A percentile compares a stretch with the other conserved stretches of the same genome.
phyloP scores from a whole-genome alignment of 2,797 vertebrate genomes.

The Molossus molossus region DNA sequence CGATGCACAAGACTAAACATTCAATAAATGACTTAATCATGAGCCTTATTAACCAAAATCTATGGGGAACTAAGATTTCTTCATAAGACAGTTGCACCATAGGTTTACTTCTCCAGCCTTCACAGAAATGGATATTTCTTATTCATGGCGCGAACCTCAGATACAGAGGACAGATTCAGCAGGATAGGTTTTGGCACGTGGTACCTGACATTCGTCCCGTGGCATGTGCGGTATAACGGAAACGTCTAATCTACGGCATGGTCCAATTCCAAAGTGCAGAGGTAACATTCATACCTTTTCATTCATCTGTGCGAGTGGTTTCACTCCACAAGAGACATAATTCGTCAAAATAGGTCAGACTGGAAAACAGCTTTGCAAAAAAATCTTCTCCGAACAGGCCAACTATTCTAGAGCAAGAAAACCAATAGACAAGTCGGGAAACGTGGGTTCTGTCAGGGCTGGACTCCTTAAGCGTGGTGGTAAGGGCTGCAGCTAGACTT shows the following conservation, averaged over 20 bases:
- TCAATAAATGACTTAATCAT: slow-evolving; percentile 79
- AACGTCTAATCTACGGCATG: slow-evolving; percentile 79
- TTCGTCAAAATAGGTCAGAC: neutral
- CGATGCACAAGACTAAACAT: slow-evolving; percentile 60
- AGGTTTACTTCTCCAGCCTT: slow-evolving; percentile 74
- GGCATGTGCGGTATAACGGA: slow-evolving; percentile 67
- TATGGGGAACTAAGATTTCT: slow-evolving; percentile 76
- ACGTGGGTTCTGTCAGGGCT: neutral
- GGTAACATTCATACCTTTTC: slow-evolving; percentile 70
- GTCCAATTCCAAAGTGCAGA: slow-evolving; percentile 65
- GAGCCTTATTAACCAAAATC: slow-evolving; percentile 78
- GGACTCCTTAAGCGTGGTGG: neutral
- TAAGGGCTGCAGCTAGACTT: neutral
- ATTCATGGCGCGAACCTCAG: slow-evolving; percentile 82
- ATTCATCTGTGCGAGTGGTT: slow-evolving; percentile 43
- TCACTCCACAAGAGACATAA: neutral
- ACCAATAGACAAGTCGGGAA: neutral
- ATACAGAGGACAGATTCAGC: slow-evolving; percentile 82
- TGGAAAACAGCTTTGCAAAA: slow-evolving; percentile 2
- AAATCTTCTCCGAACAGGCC: neutral
- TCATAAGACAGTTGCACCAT: slow-evolving; percentile 79
- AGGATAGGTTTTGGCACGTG: slow-evolving; percentile 80
- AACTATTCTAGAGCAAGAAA: neutral
- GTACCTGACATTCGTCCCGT: slow-evolving; percentile 84
- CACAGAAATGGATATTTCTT: slow-evolving; percentile 83